Conservation (phyloP, 2,113 vertebrate species). For the Gnathonemus longibarbis region DNA sequence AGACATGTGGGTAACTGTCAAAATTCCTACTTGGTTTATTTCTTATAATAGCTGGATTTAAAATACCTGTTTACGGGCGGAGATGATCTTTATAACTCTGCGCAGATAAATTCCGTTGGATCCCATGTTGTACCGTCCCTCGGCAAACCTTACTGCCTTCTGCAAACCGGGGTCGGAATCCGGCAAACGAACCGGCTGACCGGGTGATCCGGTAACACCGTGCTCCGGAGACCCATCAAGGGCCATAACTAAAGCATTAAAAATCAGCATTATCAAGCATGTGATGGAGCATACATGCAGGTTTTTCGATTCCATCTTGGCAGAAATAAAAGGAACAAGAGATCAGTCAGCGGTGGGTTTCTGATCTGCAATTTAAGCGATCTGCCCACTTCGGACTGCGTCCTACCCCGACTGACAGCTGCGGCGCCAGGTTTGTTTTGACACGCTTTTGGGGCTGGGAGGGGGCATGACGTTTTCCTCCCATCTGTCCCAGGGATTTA, state of each 20-base stretch:
- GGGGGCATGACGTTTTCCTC: not conserved
- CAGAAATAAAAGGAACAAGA: not conserved
- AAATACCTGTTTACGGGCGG: conserved; percentile 62
- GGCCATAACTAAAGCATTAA: conserved; percentile 35
- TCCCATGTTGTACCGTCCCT: conserved; percentile 67
- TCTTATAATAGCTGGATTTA: not conserved
- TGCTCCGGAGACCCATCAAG: conserved; percentile 41
- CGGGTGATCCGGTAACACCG: conserved; percentile 48
- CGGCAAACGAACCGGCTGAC: conserved; percentile 39
- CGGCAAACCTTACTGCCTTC: conserved; percentile 59
- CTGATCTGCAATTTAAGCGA: not conserved
- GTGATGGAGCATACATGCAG: conserved; percentile 24
- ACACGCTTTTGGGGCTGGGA: not conserved
- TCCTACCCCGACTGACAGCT: not conserved
- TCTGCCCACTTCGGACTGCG: not conserved
- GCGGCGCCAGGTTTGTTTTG: conserved; percentile 1
- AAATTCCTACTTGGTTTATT: not conserved
- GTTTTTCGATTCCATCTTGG: conserved; percentile 35
- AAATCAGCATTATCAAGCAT: conserved; percentile 34
- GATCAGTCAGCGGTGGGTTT: not conserved
- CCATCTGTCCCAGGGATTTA: not conserved
- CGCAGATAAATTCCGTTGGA: conserved; percentile 68
- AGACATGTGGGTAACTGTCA: not conserved
- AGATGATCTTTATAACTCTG: conserved; percentile 58
- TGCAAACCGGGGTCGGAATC: conserved; percentile 53